These are phyloP conservation scores for Thymelicus sylvestris DNA, from an alignment of 2,888 invertebrate species.

Conservation along the genomic window DNA sequence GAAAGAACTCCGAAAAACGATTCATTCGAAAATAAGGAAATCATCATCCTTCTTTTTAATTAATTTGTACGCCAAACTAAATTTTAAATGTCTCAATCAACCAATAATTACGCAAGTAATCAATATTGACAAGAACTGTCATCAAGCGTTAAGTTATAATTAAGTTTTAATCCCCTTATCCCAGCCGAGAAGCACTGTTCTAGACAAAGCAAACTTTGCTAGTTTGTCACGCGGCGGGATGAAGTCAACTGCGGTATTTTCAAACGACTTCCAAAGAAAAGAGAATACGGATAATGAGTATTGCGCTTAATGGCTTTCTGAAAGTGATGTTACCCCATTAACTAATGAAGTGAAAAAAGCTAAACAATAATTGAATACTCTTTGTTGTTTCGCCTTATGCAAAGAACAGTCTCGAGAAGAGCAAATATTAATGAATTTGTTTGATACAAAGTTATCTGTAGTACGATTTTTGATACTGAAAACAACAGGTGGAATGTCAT, in stretches of 20 bases:
- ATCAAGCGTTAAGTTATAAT: conserved; percentile 43
- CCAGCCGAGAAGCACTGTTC: conserved; percentile 17
- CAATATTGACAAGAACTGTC: conserved; percentile 30
- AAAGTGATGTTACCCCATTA: not conserved
- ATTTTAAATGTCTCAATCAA: not conserved
- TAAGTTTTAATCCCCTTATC: conserved; percentile 47
- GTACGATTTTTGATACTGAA: too few species aligned
- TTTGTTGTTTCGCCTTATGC: too few species aligned
- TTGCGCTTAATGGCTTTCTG: conserved; percentile 23
- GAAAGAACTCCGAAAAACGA: too few species aligned
- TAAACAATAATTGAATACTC: too few species aligned
- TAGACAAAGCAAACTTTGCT: conserved; percentile 37
- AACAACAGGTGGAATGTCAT: too few species aligned
- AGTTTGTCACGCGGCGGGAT: conserved; percentile 36
- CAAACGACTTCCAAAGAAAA: conserved; percentile 30
- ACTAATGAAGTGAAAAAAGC: conserved; percentile 2
- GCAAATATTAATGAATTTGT: too few species aligned
- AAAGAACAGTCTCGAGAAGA: too few species aligned
- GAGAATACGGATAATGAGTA: conserved; percentile 16
- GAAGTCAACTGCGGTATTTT: conserved; percentile 21
- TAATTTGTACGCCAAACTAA: not conserved
- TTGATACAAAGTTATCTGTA: too few species aligned
- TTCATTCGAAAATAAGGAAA: too few species aligned
- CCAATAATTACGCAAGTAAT: conserved; percentile 10
- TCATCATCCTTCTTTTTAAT: too few species aligned